phyloP scores from a whole-genome alignment of 2,797 vertebrate genomes.

The Loriculus beryllinus region DNA sequence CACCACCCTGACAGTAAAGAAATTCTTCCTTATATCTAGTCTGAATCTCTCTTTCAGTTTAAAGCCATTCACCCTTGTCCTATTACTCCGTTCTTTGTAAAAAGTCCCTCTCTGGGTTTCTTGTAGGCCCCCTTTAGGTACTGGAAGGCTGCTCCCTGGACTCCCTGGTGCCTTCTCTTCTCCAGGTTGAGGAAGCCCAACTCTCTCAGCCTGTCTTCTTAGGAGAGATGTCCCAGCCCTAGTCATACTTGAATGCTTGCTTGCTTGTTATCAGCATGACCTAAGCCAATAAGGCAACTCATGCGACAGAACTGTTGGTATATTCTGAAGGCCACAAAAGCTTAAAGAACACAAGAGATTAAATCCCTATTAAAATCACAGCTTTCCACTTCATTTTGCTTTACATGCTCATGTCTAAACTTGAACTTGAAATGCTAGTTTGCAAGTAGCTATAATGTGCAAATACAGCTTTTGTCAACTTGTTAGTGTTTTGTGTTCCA shows the following conservation, averaged over 20 bases:
- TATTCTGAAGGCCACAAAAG: conserved; percentile 66
- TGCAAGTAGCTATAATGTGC: conserved; percentile 66
- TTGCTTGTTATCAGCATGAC: conserved; percentile 51
- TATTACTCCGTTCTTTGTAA: not conserved
- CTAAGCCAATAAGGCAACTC: conserved; percentile 58
- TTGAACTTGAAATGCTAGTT: conserved; percentile 69
- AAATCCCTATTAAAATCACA: conserved; percentile 77
- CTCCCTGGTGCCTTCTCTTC: not conserved
- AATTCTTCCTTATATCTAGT: not conserved
- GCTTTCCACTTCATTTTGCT: conserved; percentile 75
- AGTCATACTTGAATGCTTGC: not conserved
- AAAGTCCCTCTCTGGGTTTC: not conserved
- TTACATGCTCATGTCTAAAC: conserved; percentile 46
- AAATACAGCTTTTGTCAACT: conserved; percentile 52
- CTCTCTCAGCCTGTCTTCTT: not conserved
- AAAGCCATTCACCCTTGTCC: not conserved
- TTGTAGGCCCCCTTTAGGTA: not conserved
- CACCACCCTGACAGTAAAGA: not conserved
- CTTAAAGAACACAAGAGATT: conserved; percentile 73
- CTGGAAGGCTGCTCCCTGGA: not conserved
- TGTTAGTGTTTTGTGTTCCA: conserved; percentile 55
- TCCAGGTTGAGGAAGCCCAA: not conserved
- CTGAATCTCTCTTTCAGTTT: not conserved
- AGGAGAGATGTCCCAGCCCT: not conserved
- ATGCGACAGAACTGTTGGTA: conserved; percentile 57